Evolutionary conservation across 1,140 invertebrate genomes (phyloP), one percentile per base, ranked within the genome.

Genomic region (Hycleus cichorii): DNA sequence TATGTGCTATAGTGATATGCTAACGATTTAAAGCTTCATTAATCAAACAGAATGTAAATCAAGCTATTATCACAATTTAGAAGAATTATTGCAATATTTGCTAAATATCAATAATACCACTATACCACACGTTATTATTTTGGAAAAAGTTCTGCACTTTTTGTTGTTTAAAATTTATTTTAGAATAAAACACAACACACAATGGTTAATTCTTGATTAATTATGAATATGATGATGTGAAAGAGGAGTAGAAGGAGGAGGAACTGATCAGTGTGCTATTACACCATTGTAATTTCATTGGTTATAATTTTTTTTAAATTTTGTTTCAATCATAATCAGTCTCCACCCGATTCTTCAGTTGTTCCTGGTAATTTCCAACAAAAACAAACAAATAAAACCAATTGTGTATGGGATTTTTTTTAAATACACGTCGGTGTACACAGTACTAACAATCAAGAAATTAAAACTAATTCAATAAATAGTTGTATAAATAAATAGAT

Each of bases 261-360:
- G 32, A 32, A 32, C 32, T 49, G 43, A 67, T 66, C 64, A 66
- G 68, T 67, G 60, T 67, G 68, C 62, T 70, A 70, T 70, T 68
- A 70, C 68, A 68, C 63, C 59, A 38, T 18, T 18, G 18, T 18
- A 18, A 18, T 18, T 18, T 18, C 32, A 5, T 32, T 32, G 7
- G 2, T 32, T 32, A 32, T 32, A 32, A 7, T 32, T 32, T 32
- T 4, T 4, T 32, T 32, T 32, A 5, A 32, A 32, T 5, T 32
- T 5, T 43, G 12, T 51, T 50, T 58, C 47, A 72, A 46, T 69
- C 52, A 64, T 73, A 73, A 69, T 73, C 71, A 62, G 55, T 64
- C 45, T 73, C 71, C 55, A 73, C 71, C 56, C 70, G 71, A 47
- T 69, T 66, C 68, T 69, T 72, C 65, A 73, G 68, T 45, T 73